phyloP scores from a whole-genome alignment of 2,797 vertebrate species.

The Craterocephalus amniculus region DNA sequence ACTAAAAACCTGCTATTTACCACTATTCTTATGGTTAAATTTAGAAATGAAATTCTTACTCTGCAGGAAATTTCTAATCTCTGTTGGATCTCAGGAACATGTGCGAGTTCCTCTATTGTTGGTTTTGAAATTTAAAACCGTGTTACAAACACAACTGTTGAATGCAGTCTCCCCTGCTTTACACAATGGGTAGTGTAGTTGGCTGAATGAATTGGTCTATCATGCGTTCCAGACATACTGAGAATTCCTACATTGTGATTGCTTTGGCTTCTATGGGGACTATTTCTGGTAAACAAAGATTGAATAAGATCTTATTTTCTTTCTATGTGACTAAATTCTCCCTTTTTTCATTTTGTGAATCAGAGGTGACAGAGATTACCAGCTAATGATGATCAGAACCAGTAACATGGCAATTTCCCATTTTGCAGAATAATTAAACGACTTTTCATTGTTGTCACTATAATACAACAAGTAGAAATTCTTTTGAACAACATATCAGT shows the following conservation, averaged over 20 bases:
- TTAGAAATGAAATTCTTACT: no score
- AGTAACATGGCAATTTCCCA: neutral
- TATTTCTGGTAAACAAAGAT: neutral
- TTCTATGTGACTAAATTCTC: neutral
- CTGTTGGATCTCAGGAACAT: no score
- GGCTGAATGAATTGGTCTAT: neutral
- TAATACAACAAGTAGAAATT: no score
- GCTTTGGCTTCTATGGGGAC: neutral
- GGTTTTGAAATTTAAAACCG: neutral
- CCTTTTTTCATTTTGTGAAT: neutral
- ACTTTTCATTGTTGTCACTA: neutral
- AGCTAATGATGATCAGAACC: neutral
- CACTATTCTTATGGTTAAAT: no score
- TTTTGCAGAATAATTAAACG: neutral
- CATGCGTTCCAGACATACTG: neutral
- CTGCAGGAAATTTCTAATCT: no score
- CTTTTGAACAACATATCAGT: no score
- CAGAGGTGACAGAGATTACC: neutral
- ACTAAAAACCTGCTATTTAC: no score
- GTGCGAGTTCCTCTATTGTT: neutral
- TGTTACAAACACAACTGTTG: neutral
- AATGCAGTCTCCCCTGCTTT: neutral
- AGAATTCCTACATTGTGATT: neutral
- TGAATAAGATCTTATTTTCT: neutral
- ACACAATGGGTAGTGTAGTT: neutral